Evolutionary conservation across 2,797 vertebrate species (phyloP), one percentile per base, ranked within the genome.

Genomic region (Eurystomus glaucurus): DNA sequence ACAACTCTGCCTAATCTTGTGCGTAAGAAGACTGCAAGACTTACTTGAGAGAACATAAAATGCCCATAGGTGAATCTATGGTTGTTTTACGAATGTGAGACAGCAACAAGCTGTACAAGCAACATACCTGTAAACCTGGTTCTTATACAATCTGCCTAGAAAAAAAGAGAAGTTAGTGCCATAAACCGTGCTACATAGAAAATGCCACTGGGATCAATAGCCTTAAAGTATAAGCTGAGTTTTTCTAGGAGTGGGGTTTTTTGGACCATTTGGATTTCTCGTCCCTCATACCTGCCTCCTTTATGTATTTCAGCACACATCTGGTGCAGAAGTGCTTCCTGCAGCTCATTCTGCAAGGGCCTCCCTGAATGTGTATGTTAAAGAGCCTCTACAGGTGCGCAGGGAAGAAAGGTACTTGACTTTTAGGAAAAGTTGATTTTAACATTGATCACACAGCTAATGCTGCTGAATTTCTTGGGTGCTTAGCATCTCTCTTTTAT

Each of bases 11-110:
- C 19, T 60, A 58, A 29, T n/a, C 19, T 51, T 29, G 9, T 35
- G 21, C 2, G 0, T 72, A 41, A 52, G 43, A 54, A 33, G 39
- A 21, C 22, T 31, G 14, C 58, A 64, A 52, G 57, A 52, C 12
- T 81, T 84, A 9, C 28, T 20, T 68, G 22, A 64, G n/a, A 55
- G 57, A 89, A 25, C 25, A 29, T 23, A 13, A 80, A 77, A 83
- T 19, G 22, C 62, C 23, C 0, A 0, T 22, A 10, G 28, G 8
- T 74, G 46, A 25, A 48, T 18, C n/a, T 35, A 0, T 15, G 10
- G 13, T 75, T 17, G 21, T 62, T 75, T 82, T 60, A 78, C 19
- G n/a, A 58, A 2, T 20, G 54, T 14, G 35, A 57, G 55, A 39
- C 22, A 62, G 33, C n/a, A 72, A 25, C 11, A 29, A 74, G 43